These are phyloP conservation scores for Gallinago paraguaiae DNA, from an alignment of 2,113 vertebrate genomes.

Conservation along the genomic window DNA sequence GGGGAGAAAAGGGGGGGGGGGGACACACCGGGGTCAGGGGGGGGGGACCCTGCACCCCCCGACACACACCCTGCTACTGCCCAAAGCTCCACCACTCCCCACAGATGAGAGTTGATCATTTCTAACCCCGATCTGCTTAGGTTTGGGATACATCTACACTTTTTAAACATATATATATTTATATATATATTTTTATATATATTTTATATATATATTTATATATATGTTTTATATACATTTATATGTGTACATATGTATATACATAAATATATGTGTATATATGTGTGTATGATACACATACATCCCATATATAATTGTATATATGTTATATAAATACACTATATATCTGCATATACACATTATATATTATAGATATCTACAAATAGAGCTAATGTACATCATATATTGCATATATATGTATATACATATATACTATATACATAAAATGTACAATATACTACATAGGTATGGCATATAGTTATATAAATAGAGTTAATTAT, in stretches of 20 bases:
- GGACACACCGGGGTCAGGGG: background rate
- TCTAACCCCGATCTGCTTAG: background rate
- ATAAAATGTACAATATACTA: background rate
- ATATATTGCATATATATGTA: no score
- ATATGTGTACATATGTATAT: no score
- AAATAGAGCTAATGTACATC: background rate
- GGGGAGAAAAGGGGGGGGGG: rapidly evolving
- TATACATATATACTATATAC: background rate
- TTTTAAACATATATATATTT: background rate
- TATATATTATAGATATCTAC: background rate
- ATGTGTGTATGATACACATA: background rate
- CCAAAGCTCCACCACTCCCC: background rate
- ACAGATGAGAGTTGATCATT: background rate
- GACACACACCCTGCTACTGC: background rate
- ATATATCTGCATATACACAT: background rate
- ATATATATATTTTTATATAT: no score
- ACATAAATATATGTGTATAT: background rate
- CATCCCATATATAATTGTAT: background rate
- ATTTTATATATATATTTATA: no score
- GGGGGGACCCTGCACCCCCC: background rate
- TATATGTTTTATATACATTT: background rate
- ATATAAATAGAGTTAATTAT: background rate
- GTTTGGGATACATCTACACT: background rate
- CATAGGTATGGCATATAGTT: no score
- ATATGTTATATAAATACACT: background rate